A percentile compares a stretch with the other conserved stretches of the same genome.
phyloP scores from a whole-genome alignment of 1,140 invertebrate species.

The Orussus abietinus region DNA sequence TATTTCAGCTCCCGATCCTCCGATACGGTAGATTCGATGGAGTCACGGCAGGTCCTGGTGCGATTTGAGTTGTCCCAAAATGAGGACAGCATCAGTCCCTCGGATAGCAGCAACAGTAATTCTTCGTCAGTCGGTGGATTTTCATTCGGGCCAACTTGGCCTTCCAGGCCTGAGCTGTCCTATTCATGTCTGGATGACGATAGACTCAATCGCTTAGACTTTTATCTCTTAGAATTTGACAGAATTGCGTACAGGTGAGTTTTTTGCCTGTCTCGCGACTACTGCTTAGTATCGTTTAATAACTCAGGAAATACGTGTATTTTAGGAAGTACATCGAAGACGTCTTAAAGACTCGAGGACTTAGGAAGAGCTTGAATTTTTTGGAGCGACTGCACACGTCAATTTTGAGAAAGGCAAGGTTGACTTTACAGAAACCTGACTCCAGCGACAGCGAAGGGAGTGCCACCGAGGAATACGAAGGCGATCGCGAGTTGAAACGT shows the following conservation, averaged over 20 bases:
- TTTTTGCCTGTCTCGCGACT: too few species aligned
- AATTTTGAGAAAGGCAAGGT: conserved; percentile 64
- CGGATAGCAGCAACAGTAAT: conserved; percentile 50
- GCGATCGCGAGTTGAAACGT: conserved; percentile 54
- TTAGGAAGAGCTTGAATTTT: conserved; percentile 74
- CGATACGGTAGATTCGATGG: conserved; percentile 26
- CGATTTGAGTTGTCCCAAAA: conserved; percentile 34
- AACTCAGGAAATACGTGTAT: too few species aligned
- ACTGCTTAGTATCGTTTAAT: too few species aligned
- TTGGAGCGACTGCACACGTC: conserved; percentile 66
- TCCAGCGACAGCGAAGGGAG: conserved; percentile 34
- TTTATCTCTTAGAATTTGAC: conserved; percentile 43
- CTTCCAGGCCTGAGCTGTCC: conserved; percentile 32
- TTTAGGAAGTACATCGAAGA: conserved; percentile 79
- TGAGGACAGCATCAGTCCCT: conserved; percentile 34
- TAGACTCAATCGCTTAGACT: conserved; percentile 29
- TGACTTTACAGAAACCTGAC: conserved; percentile 62
- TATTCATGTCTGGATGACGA: conserved; percentile 33
- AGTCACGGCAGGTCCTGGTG: conserved; percentile 24
- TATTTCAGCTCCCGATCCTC: conserved; percentile 31
- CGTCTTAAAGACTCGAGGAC: conserved; percentile 77
- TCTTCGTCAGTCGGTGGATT: conserved; percentile 33
- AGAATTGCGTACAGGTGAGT: conserved; percentile 54
- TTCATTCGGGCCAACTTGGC: conserved; percentile 26
- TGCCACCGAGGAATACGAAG: conserved; percentile 48